These are phyloP conservation scores for Malurus leucopterus DNA, from an alignment of 2,797 vertebrate genomes.

Conservation along the genomic window DNA sequence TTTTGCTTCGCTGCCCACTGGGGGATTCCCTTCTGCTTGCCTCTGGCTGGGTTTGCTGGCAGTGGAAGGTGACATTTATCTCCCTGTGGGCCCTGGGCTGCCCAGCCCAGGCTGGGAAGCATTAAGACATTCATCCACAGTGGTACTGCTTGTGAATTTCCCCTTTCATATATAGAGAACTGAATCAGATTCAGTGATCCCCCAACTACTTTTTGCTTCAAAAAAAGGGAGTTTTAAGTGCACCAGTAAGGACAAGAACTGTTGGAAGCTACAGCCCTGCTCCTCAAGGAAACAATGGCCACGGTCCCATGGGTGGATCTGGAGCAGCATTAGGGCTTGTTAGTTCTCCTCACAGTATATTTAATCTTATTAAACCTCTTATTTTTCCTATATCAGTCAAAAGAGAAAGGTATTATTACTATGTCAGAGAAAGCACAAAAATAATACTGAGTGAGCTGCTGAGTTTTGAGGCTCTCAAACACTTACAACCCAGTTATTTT, in stretches of 20 bases:
- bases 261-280: background rate
- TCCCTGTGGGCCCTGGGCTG: background rate
- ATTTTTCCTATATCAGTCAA: background rate
- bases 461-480: background rate
- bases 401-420: background rate
- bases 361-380: background rate
- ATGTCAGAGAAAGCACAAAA: background rate
- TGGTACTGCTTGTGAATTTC: background rate
- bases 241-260: background rate
- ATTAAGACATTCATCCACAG: fast-evolving
- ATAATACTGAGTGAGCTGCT: background rate
- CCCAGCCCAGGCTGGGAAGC: background rate
- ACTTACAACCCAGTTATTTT: background rate
- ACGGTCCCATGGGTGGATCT: background rate
- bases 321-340: background rate
- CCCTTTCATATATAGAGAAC: background rate
- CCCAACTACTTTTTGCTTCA: background rate
- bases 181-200: background rate
- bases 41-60: background rate
- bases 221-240: background rate
- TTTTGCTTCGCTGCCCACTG: fast-evolving
- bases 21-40: background rate
- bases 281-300: fast-evolving
- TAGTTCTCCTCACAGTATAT: background rate
- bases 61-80: fast-evolving